Evolutionary conservation across 2,113 vertebrate genomes (phyloP).

Genomic region (Clarias batrachus): DNA sequence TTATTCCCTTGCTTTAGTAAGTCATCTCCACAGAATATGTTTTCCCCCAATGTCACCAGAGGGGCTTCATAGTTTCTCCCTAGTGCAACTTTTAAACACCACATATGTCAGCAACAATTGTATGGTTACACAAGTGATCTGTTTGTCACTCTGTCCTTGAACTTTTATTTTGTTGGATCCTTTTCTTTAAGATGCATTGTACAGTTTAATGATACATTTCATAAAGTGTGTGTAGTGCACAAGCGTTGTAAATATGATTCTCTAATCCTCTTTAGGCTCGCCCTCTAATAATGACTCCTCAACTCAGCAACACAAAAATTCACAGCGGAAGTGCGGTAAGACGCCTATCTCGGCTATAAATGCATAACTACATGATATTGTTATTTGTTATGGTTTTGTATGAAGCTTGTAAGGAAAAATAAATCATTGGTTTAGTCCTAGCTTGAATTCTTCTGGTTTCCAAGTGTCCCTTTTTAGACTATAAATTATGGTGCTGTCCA

Average conservation of each 20-base stretch:
- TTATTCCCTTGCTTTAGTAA: too few relatives aligned
- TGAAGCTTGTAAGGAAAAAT: conserved; percentile 20
- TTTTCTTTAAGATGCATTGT: background rate
- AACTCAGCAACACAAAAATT: conserved; percentile 28
- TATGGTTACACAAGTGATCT: too few relatives aligned
- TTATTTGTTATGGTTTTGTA: conserved; percentile 50
- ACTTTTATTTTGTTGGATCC: background rate
- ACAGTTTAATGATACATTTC: background rate
- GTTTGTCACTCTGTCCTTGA: background rate
- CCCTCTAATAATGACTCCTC: conserved; percentile 33
- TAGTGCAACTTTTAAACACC: too few relatives aligned
- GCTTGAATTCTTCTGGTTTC: conserved; percentile 43
- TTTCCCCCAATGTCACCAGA: too few relatives aligned
- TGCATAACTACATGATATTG: conserved; percentile 42
- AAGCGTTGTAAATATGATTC: conserved; percentile 19
- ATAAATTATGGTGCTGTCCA: conserved; percentile 48
- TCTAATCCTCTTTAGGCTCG: conserved; percentile 43
- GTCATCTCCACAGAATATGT: too few relatives aligned
- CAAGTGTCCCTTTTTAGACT: conserved; percentile 52
- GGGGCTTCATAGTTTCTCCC: too few relatives aligned
- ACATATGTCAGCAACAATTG: too few relatives aligned
- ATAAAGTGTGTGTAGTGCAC: background rate
- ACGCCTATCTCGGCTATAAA: background rate
- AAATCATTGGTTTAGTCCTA: conserved; percentile 43
- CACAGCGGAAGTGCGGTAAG: conserved; percentile 51